phyloP scores from a whole-genome alignment of 2,888 invertebrate species.

The Drosophila subsilvestris region DNA sequence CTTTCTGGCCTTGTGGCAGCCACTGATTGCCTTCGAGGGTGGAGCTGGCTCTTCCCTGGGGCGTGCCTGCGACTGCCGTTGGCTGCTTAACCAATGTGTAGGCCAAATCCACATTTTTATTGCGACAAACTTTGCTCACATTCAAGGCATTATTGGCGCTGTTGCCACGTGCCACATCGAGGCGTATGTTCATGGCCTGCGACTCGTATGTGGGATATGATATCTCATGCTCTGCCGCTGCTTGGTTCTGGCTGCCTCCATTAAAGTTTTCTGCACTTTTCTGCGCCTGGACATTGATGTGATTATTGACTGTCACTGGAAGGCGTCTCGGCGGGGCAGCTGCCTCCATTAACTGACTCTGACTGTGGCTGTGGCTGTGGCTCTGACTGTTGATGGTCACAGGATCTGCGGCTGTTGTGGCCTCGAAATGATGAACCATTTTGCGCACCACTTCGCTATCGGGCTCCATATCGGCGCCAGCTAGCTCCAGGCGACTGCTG shows the following conservation, averaged over 20 bases:
- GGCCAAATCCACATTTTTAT: slow-evolving; percentile 85
- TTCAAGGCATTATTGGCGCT: slow-evolving; percentile 47
- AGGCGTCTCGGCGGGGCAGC: slow-evolving; percentile 40
- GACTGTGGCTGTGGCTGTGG: slow-evolving; percentile 61
- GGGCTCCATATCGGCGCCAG: slow-evolving; percentile 86
- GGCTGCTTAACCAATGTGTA: slow-evolving; percentile 78
- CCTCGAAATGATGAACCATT: slow-evolving; percentile 83
- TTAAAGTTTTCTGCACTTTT: slow-evolving; percentile 47
- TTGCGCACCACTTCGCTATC: slow-evolving; percentile 83
- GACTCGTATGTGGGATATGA: slow-evolving; percentile 64
- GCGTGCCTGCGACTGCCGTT: slow-evolving; percentile 11
- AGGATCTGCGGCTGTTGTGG: slow-evolving; percentile 48
- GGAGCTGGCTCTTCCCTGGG: slow-evolving; percentile 27
- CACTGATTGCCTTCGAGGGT: slow-evolving; percentile 38
- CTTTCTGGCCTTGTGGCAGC: slow-evolving; percentile 12
- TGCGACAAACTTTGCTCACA: slow-evolving; percentile 80
- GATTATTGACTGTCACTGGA: slow-evolving; percentile 84
- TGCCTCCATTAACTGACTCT: slow-evolving; percentile 11
- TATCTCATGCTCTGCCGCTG: slow-evolving; percentile 4
- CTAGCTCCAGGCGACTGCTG: slow-evolving; percentile 91
- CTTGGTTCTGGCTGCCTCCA: slow-evolving; percentile 1
- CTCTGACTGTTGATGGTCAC: slow-evolving; percentile 85
- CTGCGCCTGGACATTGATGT: slow-evolving; percentile 77
- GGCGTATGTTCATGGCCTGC: slow-evolving; percentile 81
- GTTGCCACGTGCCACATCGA: slow-evolving; percentile 50